Evolutionary conservation across 1,140 invertebrate species (phyloP), one percentile per base, ranked within the genome.

Genomic region (Armadillidium nasatum): DNA sequence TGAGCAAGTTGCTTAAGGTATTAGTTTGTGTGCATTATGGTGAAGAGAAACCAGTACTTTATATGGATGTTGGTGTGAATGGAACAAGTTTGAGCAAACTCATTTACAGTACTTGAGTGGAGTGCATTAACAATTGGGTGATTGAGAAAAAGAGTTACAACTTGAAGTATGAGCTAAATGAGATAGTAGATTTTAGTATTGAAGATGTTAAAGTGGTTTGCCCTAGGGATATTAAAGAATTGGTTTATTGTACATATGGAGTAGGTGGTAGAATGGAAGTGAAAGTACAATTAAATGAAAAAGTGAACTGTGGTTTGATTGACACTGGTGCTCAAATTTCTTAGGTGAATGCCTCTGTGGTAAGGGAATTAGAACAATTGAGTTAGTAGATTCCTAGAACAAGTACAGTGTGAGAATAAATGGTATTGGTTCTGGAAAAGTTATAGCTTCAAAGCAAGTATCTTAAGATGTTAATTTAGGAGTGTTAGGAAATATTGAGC

Each of bases 111-210:
- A 23, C 10, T 10, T 72, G 44, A 45, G 23, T 4, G 72, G 50
- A 15, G 21, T 73, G 2, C 72, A 73, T 45, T 73, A n/a, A 54
- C 72, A 73, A 73, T 54, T 60, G 50, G 50, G 50, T 60, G 7
- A 60, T 60, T 3, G 7, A 60, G 19, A 60, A 60, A 19, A 60
- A 60, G 50, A 2, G 19, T 60, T 60, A 60, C 7, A 7, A 60
- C 4, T 3, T 1, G 11, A 60, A 19, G 50, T 15, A 60, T 60
- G 50, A 4, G 7, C 11, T 15, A 19, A 7, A 19, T 13, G 50
- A 2, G 11, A 7, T 15, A 60, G 50, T 15, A 60, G 50, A 60
- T 15, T 60, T 15, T 60, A 19, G 50, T 15, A 4, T 1, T 60
- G 50, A 60, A 7, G 50, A 60, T 60, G 50, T 19, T 60, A 60